These are phyloP conservation scores for Hedychridium roseum DNA, from an alignment of 2,888 invertebrate genomes.

Conservation along the genomic window DNA sequence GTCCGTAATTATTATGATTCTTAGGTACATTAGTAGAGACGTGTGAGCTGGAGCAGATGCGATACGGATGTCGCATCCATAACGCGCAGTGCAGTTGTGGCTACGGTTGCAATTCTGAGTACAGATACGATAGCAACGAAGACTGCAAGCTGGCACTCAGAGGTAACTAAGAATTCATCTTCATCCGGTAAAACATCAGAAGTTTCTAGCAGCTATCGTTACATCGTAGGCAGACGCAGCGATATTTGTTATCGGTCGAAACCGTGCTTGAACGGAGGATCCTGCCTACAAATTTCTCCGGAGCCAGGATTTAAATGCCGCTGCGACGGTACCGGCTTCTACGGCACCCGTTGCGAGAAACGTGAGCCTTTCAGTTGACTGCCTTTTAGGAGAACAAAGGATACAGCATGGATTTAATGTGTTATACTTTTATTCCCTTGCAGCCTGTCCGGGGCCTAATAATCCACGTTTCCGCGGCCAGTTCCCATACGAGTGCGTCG, in stretches of 20 bases:
- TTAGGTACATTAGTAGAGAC: constrained; percentile 39
- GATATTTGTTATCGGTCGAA: constrained; percentile 71
- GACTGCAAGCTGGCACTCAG: constrained; percentile 71
- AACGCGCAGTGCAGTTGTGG: constrained; percentile 72
- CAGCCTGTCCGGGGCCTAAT: constrained; percentile 70
- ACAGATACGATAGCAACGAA: constrained; percentile 69
- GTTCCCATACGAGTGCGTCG: constrained; percentile 75
- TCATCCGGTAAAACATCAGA: no score
- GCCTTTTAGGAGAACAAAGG: no score
- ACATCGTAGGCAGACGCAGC: constrained; percentile 62
- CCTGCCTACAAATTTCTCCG: constrained; percentile 74
- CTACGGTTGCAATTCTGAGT: constrained; percentile 73
- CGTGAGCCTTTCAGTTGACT: constrained; percentile 62
- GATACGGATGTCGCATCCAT: constrained; percentile 73
- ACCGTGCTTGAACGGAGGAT: constrained; percentile 73
- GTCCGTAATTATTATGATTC: no score
- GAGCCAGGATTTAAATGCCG: constrained; percentile 74
- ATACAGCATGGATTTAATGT: no score
- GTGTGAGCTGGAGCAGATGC: constrained; percentile 69
- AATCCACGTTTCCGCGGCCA: constrained; percentile 63
- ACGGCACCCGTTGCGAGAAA: constrained; percentile 75
- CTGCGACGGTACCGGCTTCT: constrained; percentile 79
- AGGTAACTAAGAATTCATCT: constrained; percentile 63
- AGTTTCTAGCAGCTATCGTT: no score
- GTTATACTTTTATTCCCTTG: constrained; percentile 55